Evolutionary conservation across 2,888 invertebrate species (phyloP).

Genomic region (Nebria brevicollis): DNA sequence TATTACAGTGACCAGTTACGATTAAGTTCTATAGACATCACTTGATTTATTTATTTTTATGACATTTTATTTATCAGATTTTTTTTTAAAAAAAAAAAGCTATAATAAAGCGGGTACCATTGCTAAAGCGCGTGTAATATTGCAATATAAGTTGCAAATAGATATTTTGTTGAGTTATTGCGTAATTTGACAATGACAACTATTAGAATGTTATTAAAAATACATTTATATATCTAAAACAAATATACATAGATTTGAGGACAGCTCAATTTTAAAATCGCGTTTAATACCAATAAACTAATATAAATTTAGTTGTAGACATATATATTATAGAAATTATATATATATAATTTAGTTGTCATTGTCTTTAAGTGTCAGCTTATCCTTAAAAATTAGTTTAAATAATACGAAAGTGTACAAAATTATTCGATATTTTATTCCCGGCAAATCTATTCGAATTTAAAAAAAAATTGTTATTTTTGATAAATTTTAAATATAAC

Average conservation of each 20-base stretch:
- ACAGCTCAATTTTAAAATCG: background rate
- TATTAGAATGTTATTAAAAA: background rate
- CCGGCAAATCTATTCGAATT: background rate
- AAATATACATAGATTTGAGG: background rate
- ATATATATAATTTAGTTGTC: slow-evolving; percentile 26
- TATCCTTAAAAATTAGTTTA: slow-evolving; percentile 36
- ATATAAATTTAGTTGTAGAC: background rate
- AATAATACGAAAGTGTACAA: background rate
- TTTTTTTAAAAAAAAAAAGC: background rate
- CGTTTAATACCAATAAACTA: background rate
- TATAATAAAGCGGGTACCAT: background rate
- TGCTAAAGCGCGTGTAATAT: background rate
- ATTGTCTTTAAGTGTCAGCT: slow-evolving; percentile 37
- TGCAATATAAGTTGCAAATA: background rate
- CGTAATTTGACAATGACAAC: background rate
- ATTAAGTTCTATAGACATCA: slow-evolving; percentile 2
- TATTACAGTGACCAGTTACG: background rate
- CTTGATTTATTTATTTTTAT: background rate
- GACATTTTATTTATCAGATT: background rate
- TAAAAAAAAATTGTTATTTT: background rate
- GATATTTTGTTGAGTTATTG: background rate
- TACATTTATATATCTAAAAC: background rate
- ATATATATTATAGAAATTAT: background rate
- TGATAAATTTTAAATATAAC: background rate
- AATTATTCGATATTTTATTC: background rate